These are phyloP conservation scores for Sylvia borin DNA, from an alignment of 2,797 vertebrate species.

Conservation along the genomic window DNA sequence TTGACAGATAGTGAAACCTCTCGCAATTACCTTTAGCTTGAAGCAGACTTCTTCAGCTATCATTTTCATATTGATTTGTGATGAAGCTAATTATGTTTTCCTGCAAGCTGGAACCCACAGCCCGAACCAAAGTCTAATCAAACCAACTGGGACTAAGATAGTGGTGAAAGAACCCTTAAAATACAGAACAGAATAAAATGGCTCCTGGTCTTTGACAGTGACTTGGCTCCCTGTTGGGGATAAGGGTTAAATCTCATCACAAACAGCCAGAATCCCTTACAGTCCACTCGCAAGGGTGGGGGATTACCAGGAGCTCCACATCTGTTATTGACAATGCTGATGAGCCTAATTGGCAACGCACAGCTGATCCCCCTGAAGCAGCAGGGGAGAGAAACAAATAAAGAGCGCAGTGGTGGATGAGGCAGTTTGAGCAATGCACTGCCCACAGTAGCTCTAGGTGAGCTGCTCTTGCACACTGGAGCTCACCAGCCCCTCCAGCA, in stretches of 20 bases:
- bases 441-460: not conserved
- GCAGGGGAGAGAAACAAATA: conserved; percentile 50
- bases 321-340: conserved; percentile 69
- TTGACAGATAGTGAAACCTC: conserved; percentile 45
- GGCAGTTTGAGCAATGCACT: not conserved
- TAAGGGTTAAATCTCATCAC: conserved; percentile 33
- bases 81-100: conserved; percentile 64
- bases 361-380: conserved; percentile 62
- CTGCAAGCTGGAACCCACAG: not conserved
- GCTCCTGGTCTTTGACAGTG: not conserved
- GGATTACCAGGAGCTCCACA: conserved; percentile 60
- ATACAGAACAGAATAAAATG: not conserved
- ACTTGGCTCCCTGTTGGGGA: not conserved
- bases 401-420: conserved; percentile 20
- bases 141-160: not conserved
- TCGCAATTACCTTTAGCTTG: conserved; percentile 40
- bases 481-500: not conserved
- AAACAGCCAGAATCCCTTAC: conserved; percentile 53
- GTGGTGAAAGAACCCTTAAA: not conserved
- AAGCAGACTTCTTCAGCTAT: conserved; percentile 64
- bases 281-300: conserved; percentile 48
- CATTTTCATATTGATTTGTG: conserved; percentile 66
- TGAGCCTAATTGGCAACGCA: conserved; percentile 63
- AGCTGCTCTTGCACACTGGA: not conserved
- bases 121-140: conserved; percentile 7